These are phyloP conservation scores for Telenomus remus DNA, from an alignment of 1,140 invertebrate genomes.

Conservation along the genomic window DNA sequence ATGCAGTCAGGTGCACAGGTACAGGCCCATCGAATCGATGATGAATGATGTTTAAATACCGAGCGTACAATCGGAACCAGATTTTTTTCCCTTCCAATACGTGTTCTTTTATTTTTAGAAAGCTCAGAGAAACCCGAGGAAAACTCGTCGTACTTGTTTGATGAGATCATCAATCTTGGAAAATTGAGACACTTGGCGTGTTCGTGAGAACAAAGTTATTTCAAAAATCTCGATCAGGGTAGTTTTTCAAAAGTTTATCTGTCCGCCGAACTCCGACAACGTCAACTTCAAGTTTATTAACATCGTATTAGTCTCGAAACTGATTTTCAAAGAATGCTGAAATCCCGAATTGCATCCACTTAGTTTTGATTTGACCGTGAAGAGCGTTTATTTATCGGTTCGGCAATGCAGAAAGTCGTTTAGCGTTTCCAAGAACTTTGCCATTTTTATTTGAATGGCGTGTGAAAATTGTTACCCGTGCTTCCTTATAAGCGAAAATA, in stretches of 20 bases:
- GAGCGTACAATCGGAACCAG: constrained; percentile 21
- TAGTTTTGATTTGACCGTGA: constrained; percentile 8
- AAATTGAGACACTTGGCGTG: constrained; percentile 48
- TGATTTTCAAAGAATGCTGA: too few species aligned
- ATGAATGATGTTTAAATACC: constrained; percentile 53
- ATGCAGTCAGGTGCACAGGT: background rate
- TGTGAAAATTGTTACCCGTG: constrained; percentile 25
- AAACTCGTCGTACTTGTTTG: constrained; percentile 50
- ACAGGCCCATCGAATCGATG: constrained; percentile 43
- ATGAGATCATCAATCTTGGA: constrained; percentile 58
- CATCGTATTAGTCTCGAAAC: background rate
- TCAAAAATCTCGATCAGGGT: constrained; percentile 2
- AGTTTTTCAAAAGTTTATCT: constrained; percentile 2
- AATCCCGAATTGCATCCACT: constrained; percentile 12
- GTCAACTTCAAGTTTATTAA: background rate
- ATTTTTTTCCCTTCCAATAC: constrained; percentile 15
- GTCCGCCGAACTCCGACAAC: background rate
- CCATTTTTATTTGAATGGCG: constrained; percentile 24
- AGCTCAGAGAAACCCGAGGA: constrained; percentile 58
- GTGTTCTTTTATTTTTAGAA: constrained; percentile 54
- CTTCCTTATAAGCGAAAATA: background rate
- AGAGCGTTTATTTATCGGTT: constrained; percentile 5
- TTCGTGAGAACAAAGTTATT: constrained; percentile 25
- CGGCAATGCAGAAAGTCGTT: constrained; percentile 38
- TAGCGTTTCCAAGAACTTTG: constrained; percentile 9